Conservation (phyloP, 2,797 vertebrate species). For the Sphenopsis melanotis region DNA sequence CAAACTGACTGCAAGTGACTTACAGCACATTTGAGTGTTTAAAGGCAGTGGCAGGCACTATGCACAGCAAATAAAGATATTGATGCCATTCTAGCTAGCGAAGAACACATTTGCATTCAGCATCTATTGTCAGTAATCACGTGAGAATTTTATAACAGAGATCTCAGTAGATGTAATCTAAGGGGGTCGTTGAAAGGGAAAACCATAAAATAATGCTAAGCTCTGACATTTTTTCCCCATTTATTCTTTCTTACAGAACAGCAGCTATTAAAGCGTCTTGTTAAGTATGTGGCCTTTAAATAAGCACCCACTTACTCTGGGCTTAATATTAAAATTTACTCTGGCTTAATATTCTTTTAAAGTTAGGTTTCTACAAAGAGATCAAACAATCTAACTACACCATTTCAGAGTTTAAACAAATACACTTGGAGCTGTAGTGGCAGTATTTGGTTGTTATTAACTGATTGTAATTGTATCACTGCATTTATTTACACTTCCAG, state of each 20-base stretch:
- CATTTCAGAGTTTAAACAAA: background rate
- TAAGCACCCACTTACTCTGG: background rate
- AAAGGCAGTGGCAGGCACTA: background rate
- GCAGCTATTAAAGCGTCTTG: conserved; percentile 1
- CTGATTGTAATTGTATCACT: background rate
- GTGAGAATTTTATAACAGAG: background rate
- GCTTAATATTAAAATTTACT: background rate
- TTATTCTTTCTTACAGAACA: background rate
- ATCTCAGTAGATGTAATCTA: background rate
- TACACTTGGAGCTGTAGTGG: background rate
- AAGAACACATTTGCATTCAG: background rate
- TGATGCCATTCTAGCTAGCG: background rate
- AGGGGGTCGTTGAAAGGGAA: background rate
- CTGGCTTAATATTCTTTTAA: background rate
- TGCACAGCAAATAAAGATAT: conserved; percentile 12
- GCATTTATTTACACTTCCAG: background rate
- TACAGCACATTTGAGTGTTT: background rate
- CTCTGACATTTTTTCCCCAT: background rate
- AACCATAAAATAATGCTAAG: background rate
- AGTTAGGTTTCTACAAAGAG: background rate
- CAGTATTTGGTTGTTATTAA: background rate
- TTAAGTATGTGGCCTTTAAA: background rate
- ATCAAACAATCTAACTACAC: background rate
- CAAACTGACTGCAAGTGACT: background rate
- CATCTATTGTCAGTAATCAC: background rate